phyloP scores from a whole-genome alignment of 1,140 invertebrate species.

The Aphidius ervi region DNA sequence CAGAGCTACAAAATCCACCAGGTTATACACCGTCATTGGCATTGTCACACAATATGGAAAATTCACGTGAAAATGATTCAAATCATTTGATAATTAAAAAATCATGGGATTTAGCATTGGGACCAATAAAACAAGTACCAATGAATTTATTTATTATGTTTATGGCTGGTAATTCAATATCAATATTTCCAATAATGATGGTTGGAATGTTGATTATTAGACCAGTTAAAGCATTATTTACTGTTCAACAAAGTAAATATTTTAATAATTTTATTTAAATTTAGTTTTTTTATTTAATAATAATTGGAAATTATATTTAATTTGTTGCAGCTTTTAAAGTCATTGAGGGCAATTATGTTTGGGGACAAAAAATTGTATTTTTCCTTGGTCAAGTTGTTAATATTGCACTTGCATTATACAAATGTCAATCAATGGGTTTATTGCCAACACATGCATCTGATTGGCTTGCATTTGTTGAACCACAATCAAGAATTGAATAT shows the following conservation, averaged over 20 bases:
- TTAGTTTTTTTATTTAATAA: not conserved
- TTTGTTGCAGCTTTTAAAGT: slow-evolving; percentile 78
- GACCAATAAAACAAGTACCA: slow-evolving; percentile 91
- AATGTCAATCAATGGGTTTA: slow-evolving; percentile 98
- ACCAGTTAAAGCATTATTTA: slow-evolving; percentile 91
- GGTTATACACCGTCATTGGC: slow-evolving; percentile 73
- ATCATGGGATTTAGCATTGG: slow-evolving; percentile 96
- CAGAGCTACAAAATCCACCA: slow-evolving; percentile 70
- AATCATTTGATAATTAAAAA: slow-evolving; percentile 88
- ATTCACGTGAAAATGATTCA: slow-evolving; percentile 71
- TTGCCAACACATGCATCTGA: slow-evolving; percentile 96
- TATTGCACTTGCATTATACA: slow-evolving; percentile 90
- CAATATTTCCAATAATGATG: slow-evolving; percentile 99
- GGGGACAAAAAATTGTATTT: slow-evolving; percentile 91
- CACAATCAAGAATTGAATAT: slow-evolving; percentile 81
- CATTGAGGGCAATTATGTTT: slow-evolving; percentile 89
- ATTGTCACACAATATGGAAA: slow-evolving; percentile 68
- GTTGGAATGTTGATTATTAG: slow-evolving; percentile 96
- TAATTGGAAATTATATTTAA: slow-evolving; percentile 9
- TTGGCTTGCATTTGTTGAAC: slow-evolving; percentile 97
- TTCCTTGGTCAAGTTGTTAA: slow-evolving; percentile 92
- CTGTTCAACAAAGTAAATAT: slow-evolving; percentile 72
- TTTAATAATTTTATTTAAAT: slow-evolving; percentile 3
- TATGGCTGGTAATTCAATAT: slow-evolving; percentile 99
- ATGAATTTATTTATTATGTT: slow-evolving; percentile 99